Evolutionary conservation across 1,140 invertebrate genomes (phyloP), one percentile per base, ranked within the genome.

Genomic region (Acromyrmex echinatior): DNA sequence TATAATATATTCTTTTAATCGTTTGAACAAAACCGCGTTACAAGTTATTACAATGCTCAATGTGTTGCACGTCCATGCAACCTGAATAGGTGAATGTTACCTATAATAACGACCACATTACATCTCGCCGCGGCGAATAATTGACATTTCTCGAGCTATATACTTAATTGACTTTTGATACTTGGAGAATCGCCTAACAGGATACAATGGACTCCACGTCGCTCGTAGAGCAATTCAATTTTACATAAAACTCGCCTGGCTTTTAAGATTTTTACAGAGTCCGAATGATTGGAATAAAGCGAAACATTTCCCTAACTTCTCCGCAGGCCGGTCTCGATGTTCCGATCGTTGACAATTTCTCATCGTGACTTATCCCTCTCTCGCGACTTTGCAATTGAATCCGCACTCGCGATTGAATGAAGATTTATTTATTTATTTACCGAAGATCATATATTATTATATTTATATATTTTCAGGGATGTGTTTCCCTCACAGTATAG

Each of bases 41-140:
- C 31, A 35, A 35, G 31, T 35, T 35, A 35, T 6, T 35, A 35
- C 56, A 21, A 16, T n/a, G 35, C 25, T 31, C 56, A 35, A 84
- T 35, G 80, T 60, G 68, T 81, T 65, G 66, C 21, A 71, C 79
- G 79, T 82, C 56, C 51, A 76, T 51, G 28, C 56, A 10, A 35
- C 56, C 70, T 35, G 31, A 35, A 35, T 35, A 35, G 80, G 56
- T 84, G 80, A 84, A 84, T 63, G 80, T 76, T 70, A 63, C 70
- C 70, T 62, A 62, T 76, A 84, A 62, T 84, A 84, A 84, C 74
- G 70, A 58, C 39, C 56, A 31, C 70, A 84, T 74, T 84, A 84
- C 39, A 25, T 70, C 68, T 49, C 70, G n/a, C 65, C 49, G 21
- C 25, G 39, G 49, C 39, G 10, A 74, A 39, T 84, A 84, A 84